Evolutionary conservation across 2,888 invertebrate genomes (phyloP).

Genomic region (Labia minor): DNA sequence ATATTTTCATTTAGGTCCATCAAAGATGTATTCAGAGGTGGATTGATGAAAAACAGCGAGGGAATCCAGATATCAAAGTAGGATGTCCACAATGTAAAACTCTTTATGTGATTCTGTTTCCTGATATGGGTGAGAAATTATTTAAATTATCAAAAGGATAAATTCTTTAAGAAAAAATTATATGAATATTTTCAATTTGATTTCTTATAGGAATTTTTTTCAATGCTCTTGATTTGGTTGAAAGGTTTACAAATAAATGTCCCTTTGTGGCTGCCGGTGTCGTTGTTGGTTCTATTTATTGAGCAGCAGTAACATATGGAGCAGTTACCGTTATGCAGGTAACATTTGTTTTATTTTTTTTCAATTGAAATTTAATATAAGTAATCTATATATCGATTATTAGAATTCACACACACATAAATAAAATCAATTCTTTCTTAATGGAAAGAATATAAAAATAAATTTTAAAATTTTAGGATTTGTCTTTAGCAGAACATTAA

Average conservation of each 20-base stretch:
- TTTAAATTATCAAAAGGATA: too few relatives aligned
- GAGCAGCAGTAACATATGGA: slow-evolving; percentile 96
- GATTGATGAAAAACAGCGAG: slow-evolving; percentile 96
- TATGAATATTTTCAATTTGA: too few relatives aligned
- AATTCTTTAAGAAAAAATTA: too few relatives aligned
- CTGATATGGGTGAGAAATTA: slow-evolving; percentile 61
- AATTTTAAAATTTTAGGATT: too few relatives aligned
- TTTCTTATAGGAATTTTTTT: slow-evolving; percentile 55
- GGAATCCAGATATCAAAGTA: slow-evolving; percentile 71
- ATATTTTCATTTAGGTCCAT: slow-evolving; percentile 73
- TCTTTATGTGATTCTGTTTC: slow-evolving; percentile 89
- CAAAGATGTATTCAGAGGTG: slow-evolving; percentile 90
- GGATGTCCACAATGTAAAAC: slow-evolving; percentile 89
- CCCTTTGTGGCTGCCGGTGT: slow-evolving; percentile 92
- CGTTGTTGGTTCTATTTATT: slow-evolving; percentile 87
- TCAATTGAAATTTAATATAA: too few relatives aligned
- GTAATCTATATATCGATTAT: too few relatives aligned
- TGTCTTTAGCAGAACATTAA: too few relatives aligned
- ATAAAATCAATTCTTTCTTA: too few relatives aligned
- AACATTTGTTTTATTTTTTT: too few relatives aligned
- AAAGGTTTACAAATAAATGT: slow-evolving; percentile 64
- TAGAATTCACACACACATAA: too few relatives aligned
- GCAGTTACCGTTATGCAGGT: slow-evolving; percentile 93
- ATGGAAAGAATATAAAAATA: too few relatives aligned
- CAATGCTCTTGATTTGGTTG: slow-evolving; percentile 73